Conservation (phyloP, 1,140 invertebrate genomes). For the Sipha flava region DNA sequence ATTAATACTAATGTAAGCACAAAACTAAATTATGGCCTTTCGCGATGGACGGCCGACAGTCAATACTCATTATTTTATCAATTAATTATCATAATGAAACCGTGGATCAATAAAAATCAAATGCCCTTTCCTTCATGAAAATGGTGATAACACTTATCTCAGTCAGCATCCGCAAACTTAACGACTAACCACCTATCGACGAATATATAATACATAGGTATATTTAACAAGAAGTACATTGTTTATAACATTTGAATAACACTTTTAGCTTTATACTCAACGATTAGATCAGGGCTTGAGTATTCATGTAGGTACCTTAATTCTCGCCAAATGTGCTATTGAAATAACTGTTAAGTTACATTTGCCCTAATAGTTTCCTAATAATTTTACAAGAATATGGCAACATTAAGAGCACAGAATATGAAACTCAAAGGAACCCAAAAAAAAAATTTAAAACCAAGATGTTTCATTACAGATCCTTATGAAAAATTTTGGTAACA, state of each 20-base stretch:
- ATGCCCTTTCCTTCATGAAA: constrained; percentile 11
- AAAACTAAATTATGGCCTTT: background rate
- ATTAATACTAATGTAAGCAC: background rate
- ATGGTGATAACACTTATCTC: background rate
- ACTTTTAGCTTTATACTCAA: no score
- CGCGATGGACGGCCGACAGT: background rate
- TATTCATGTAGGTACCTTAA: no score
- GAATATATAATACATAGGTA: no score
- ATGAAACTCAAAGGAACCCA: background rate
- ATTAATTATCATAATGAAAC: constrained; percentile 20
- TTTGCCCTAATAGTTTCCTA: no score
- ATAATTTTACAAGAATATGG: background rate
- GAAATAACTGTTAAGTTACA: no score
- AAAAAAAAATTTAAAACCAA: constrained; percentile 2
- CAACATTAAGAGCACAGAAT: constrained; percentile 1
- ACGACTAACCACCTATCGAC: no score
- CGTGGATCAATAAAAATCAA: constrained; percentile 10
- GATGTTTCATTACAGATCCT: background rate
- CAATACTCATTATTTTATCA: background rate
- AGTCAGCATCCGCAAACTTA: background rate
- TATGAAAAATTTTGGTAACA: constrained; percentile 18
- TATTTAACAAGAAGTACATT: no score
- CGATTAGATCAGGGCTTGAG: no score
- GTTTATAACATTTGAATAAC: no score
- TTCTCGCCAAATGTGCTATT: no score